phyloP scores from a whole-genome alignment of 2,113 vertebrate species.

The Otis tarda region DNA sequence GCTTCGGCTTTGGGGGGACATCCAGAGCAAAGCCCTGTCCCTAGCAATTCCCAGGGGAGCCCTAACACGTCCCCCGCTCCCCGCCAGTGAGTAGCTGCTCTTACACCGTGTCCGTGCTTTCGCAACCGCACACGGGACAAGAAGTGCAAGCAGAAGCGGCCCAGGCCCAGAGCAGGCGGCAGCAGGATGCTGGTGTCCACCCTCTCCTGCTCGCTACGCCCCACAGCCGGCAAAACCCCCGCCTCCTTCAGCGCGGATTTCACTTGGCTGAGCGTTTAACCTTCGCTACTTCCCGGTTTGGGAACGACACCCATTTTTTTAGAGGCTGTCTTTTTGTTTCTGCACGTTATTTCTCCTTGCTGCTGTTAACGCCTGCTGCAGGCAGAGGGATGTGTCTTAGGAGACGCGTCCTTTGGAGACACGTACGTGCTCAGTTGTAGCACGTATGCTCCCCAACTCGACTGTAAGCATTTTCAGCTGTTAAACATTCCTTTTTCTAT shows the following conservation, averaged over 20 bases:
- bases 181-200: background rate
- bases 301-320: background rate
- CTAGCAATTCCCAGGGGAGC: background rate
- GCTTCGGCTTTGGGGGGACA: background rate
- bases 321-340: background rate
- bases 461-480: background rate
- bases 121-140: fast-evolving
- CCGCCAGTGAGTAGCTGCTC: background rate
- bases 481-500: background rate
- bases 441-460: fast-evolving
- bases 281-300: background rate
- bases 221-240: background rate
- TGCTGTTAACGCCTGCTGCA: background rate
- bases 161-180: background rate
- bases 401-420: background rate
- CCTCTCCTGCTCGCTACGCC: background rate
- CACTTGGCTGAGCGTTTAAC: background rate
- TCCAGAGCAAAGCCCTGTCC: background rate
- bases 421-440: background rate
- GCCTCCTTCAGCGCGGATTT: background rate
- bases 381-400: background rate
- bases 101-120: background rate
- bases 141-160: background rate
- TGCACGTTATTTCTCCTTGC: background rate
- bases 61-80: fast-evolving